These are phyloP conservation scores for Hoplodrina blanda DNA, from an alignment of 2,888 invertebrate species.

Conservation along the genomic window DNA sequence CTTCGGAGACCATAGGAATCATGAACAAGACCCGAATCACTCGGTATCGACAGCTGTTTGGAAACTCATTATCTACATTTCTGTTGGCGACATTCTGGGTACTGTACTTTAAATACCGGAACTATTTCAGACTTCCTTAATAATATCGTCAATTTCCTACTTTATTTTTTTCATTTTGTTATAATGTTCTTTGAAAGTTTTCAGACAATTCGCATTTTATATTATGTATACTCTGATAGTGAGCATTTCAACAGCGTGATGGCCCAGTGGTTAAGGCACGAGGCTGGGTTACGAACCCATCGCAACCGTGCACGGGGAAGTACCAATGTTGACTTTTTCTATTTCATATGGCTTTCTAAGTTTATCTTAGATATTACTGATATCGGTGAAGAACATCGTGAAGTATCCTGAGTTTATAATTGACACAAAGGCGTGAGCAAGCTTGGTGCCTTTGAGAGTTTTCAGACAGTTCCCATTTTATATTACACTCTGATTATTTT, in stretches of 20 bases:
- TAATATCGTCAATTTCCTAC: conserved; percentile 38
- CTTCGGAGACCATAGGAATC: conserved; percentile 27
- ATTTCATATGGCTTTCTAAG: too few relatives aligned
- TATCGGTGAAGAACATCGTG: too few relatives aligned
- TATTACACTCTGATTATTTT: conserved; percentile 1
- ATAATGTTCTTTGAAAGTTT: conserved; percentile 10
- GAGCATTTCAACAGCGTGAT: background rate
- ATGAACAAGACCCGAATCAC: conserved; percentile 42
- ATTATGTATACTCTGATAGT: background rate
- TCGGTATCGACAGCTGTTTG: conserved; percentile 26
- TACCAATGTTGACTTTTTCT: too few relatives aligned
- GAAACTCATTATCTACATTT: conserved; percentile 20
- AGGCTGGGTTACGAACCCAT: too few relatives aligned
- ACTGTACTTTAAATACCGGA: conserved; percentile 19
- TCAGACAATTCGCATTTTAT: background rate
- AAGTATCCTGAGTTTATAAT: too few relatives aligned
- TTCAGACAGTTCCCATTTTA: background rate
- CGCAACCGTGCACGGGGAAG: too few relatives aligned
- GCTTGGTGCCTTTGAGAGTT: background rate
- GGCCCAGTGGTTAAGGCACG: too few relatives aligned
- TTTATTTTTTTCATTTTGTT: conserved; percentile 17
- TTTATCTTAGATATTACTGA: too few relatives aligned
- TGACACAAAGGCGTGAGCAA: too few relatives aligned
- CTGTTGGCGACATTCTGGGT: conserved; percentile 16
- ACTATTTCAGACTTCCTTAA: conserved; percentile 33